Conservation (phyloP, 1,140 invertebrate genomes). For the Phenacoccus solenopsis region DNA sequence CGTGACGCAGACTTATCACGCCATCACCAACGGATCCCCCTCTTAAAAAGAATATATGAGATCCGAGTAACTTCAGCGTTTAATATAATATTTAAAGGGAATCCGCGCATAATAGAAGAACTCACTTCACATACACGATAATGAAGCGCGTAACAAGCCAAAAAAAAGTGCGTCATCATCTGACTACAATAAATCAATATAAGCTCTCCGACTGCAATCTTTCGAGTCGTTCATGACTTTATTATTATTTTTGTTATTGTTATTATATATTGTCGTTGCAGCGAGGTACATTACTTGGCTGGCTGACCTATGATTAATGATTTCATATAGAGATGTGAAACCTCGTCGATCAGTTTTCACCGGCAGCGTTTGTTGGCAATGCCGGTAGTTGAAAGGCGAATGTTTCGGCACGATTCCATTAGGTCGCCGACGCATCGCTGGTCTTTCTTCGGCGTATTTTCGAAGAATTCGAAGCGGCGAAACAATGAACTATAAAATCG, state of each 20-base stretch:
- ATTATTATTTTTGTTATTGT: conserved; percentile 4
- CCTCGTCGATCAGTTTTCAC: background rate
- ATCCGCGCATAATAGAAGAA: background rate
- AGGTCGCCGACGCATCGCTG: no score
- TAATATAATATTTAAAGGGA: background rate
- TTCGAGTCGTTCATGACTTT: background rate
- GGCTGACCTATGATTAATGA: conserved; percentile 1
- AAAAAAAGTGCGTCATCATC: background rate
- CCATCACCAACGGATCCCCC: no score
- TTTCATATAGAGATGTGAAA: background rate
- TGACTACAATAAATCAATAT: background rate
- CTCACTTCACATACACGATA: background rate
- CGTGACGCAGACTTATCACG: no score
- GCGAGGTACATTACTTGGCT: background rate
- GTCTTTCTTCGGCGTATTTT: no score
- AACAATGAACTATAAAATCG: conserved; percentile 13
- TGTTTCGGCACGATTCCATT: no score
- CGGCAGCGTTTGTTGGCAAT: background rate
- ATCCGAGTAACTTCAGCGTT: background rate
- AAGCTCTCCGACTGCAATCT: background rate
- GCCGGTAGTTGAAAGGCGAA: background rate
- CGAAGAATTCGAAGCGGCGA: background rate
- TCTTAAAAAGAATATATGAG: no score
- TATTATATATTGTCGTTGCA: background rate
- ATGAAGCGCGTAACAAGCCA: conserved; percentile 1